Percentiles rank a stretch among this genome's conserved stretches.
Evolutionary conservation across 1,140 invertebrate genomes (phyloP).

Genomic region (Thaumatotibia leucotreta): DNA sequence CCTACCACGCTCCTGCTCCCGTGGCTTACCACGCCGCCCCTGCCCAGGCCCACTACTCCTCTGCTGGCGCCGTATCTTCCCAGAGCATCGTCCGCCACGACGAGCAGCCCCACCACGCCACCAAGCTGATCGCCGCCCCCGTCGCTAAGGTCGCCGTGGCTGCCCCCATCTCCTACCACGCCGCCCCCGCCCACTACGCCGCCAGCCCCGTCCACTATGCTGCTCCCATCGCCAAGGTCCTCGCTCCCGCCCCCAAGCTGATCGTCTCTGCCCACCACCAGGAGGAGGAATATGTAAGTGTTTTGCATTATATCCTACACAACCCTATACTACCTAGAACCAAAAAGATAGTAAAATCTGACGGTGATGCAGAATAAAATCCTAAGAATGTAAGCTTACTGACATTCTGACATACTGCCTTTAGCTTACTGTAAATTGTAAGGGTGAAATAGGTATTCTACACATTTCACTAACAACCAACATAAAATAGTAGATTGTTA

Average conservation of each 20-base stretch:
- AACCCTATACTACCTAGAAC: too few relatives aligned
- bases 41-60: constrained; percentile 39
- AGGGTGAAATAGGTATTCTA: too few relatives aligned
- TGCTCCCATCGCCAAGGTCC: constrained; percentile 36
- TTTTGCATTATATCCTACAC: neutral
- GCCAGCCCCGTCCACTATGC: constrained; percentile 45
- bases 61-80: constrained; percentile 19
- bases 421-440: too few relatives aligned
- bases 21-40: constrained; percentile 24
- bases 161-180: constrained; percentile 36
- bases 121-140: constrained; percentile 37
- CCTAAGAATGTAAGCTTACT: too few relatives aligned
- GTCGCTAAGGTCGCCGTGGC: constrained; percentile 46
- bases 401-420: too few relatives aligned
- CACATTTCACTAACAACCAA: too few relatives aligned
- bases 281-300: constrained; percentile 21
- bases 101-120: constrained; percentile 24
- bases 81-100: constrained; percentile 39
- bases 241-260: constrained; percentile 16
- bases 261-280: constrained; percentile 18
- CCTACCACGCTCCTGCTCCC: constrained; percentile 37
- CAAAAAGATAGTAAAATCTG: neutral
- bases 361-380: too few relatives aligned
- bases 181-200: constrained; percentile 39
- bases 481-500: too few relatives aligned